Evolutionary conservation across 2,113 vertebrate genomes (phyloP).

Genomic region (Anthoscopus minutus): DNA sequence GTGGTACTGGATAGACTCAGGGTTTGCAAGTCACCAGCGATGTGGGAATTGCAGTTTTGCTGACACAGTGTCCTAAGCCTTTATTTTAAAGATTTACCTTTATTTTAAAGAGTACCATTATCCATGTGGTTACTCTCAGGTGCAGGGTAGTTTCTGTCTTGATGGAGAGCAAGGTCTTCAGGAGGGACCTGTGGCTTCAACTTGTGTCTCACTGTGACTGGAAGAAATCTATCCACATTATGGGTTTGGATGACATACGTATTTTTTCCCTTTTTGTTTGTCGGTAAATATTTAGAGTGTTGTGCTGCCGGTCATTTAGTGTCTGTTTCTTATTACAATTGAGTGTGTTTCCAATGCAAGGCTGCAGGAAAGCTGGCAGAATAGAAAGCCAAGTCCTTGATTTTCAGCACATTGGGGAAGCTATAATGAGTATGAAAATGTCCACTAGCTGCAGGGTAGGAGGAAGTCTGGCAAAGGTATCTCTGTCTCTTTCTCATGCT

Average conservation of each 20-base stretch:
- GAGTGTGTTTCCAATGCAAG: not conserved
- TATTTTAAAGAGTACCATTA: not conserved
- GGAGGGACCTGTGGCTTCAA: not conserved
- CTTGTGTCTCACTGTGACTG: not conserved
- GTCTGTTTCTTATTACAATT: not conserved
- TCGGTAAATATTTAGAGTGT: not conserved
- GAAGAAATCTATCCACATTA: not conserved
- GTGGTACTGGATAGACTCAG: not conserved
- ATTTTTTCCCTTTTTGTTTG: not conserved
- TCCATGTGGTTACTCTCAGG: not conserved
- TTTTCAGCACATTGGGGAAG: not conserved
- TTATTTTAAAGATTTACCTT: not conserved
- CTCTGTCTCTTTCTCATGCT: not conserved
- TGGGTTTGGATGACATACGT: not conserved
- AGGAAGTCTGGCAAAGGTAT: not conserved
- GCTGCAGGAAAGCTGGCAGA: not conserved
- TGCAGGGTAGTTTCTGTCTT: not conserved
- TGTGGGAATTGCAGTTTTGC: not conserved
- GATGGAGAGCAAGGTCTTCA: not conserved
- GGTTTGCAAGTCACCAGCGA: not conserved
- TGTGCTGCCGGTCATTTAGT: not conserved
- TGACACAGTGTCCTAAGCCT: not conserved
- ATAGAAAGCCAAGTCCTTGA: not conserved
- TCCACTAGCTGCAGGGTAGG: not conserved
- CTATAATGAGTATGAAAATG: not conserved